Evolutionary conservation across 2,113 vertebrate species (phyloP), one percentile per base, ranked within the genome.

Genomic region (Xiphias gladius): DNA sequence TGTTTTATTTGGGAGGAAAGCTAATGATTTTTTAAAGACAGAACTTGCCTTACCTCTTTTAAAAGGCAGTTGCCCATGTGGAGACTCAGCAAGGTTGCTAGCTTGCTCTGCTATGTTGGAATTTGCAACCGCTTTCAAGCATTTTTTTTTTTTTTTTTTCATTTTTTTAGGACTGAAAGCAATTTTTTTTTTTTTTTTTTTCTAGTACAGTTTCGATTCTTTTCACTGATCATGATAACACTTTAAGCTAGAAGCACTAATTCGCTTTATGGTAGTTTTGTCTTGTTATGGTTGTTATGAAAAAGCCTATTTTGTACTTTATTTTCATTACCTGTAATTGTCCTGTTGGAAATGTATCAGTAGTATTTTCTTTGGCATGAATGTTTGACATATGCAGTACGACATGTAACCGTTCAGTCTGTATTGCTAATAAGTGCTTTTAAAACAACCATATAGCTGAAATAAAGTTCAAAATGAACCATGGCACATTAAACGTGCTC

Each of bases 401-500:
- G 80, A 91, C 91, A 83, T 94, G 90, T 94, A 88, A 79, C 80
- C 63, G 82, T 91, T 95, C 87, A 73, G 84, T 93, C 92, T 95
- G 94, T 95, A 93, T 93, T 94, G 94, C 94, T 88, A 87, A 92
- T 82, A 93, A 94, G 93, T 95, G 94, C 94, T 95, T 95, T 95
- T 85, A 88, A 95, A 94, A 90, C 80, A 91, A 94, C 89, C 89
- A 76, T 91, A 91, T 91, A 91, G 91, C 91, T 89, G 79, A 95
- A 95, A 95, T 95, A 96, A 96, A 96, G 92, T 88, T 93, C 82
- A 52, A 82, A 88, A 86, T 86, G 73, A 94, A 91, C 81, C 74
- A 39, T 54, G 80, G 52, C 61, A 67, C 66, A 62, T 74, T 79
- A 61, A 14, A 63, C 30, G 54, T 48, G 20, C 24, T 14, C 48